phyloP scores from a whole-genome alignment of 2,113 vertebrate genomes.

The Megalops atlanticus region DNA sequence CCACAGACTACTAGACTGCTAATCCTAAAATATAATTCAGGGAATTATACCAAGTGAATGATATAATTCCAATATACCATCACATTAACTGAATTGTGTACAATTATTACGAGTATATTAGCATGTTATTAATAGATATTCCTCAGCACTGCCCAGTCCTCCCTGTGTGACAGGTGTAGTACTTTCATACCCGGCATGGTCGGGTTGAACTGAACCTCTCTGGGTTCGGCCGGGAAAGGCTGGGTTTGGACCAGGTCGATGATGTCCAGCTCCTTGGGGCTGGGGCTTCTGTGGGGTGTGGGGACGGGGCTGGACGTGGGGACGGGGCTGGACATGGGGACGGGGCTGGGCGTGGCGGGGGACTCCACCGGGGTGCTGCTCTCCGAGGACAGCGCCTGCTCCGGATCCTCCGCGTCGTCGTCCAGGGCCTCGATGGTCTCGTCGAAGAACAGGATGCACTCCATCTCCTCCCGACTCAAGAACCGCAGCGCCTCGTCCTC shows the following conservation, averaged over 20 bases:
- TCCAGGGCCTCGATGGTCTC: slow-evolving; percentile 89
- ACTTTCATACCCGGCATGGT: slow-evolving; percentile 66
- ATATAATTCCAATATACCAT: too few relatives aligned
- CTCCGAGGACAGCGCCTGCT: neutral
- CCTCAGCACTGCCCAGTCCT: too few relatives aligned
- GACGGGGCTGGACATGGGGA: too few relatives aligned
- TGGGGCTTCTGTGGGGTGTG: slow-evolving; percentile 54
- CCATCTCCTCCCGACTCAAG: slow-evolving; percentile 86
- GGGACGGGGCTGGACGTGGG: slow-evolving; percentile 20
- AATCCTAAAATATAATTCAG: too few relatives aligned
- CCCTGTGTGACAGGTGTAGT: too few relatives aligned
- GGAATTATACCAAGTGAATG: too few relatives aligned
- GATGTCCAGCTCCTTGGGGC: slow-evolving; percentile 78
- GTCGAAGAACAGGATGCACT: slow-evolving; percentile 91
- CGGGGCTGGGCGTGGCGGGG: slow-evolving; percentile 30
- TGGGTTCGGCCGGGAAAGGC: slow-evolving; percentile 50
- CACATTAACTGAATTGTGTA: too few relatives aligned
- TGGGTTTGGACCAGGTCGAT: slow-evolving; percentile 80
- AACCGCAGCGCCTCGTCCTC: slow-evolving; percentile 76
- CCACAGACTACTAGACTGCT: too few relatives aligned
- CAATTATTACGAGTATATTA: too few relatives aligned
- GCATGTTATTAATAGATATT: too few relatives aligned
- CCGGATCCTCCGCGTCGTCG: slow-evolving; percentile 69
- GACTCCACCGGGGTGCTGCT: slow-evolving; percentile 34
- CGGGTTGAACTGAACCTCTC: slow-evolving; percentile 38